Conservation (phyloP, 1,140 invertebrate genomes). For the Hesperophylax magnus region DNA sequence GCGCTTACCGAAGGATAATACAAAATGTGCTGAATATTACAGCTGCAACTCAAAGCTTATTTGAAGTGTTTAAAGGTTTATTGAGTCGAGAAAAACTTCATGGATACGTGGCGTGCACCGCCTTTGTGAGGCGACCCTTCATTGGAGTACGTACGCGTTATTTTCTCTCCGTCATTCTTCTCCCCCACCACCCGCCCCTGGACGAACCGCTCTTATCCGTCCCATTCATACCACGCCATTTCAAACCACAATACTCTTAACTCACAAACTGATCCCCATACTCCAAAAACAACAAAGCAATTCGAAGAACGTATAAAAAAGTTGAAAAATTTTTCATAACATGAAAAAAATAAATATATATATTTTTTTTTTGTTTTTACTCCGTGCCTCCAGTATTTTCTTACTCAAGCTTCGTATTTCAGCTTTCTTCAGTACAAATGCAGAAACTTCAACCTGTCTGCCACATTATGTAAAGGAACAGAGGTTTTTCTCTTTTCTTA, state of each 20-base stretch:
- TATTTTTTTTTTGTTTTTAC: neutral
- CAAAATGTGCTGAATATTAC: neutral
- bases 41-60: neutral
- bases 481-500: neutral
- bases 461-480: neutral
- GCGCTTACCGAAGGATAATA: too few species aligned
- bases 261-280: neutral
- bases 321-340: neutral
- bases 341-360: neutral
- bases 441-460: constrained; percentile 25
- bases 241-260: constrained; percentile 14
- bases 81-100: constrained; percentile 15
- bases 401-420: neutral
- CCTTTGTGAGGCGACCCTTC: constrained; percentile 3
- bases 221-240: constrained; percentile 4
- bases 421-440: constrained; percentile 14
- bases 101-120: neutral
- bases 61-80: constrained; percentile 15
- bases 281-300: neutral
- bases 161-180: constrained; percentile 6
- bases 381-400: neutral
- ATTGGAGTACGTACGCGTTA: neutral
- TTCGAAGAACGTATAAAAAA: neutral
- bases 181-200: neutral
- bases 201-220: neutral